Base-by-base conservation (phyloP, 2,888 invertebrate genomes). In the Mylabris sibirica region DNA sequence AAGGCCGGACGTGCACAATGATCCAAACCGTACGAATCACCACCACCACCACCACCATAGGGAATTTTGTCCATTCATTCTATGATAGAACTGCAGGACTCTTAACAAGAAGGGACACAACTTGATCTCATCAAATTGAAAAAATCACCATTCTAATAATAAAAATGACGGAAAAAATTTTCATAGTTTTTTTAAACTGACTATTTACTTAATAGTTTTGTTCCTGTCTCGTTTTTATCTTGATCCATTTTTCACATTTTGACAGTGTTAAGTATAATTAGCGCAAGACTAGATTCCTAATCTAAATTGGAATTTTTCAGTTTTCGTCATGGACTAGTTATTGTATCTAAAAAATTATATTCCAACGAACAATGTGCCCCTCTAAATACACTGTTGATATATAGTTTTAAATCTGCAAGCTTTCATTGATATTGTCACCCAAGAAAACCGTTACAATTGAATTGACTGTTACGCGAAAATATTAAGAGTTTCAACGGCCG, bases 191-290 rank as follows among this genome's bases (percentile, higher is more conserved):
- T 49, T 49, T 49, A 49, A 49, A 49, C 0, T 9, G 49, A 8
- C 49, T 49, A 49, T 49, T 49, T 49, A 20, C 49, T 49, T 49
- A 49, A 49, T 49, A 49, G 49, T 49, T 44, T 4, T 44, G 44
- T 44, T 44, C 44, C 44, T 44, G 44, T 44, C 17, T 44, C 44
- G 44, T 20, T 49, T 8, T 49, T 49, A 49, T 49, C 49, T 49
- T 8, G 49, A 49, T 49, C 49, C 72, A 71, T 73, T 71, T 67
- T 67, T 73, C 72, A 73, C 64, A 71, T 71, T 73, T 66, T 64
- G 72, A 73, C 72, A 71, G 70, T 66, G 59, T 64, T 65, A 69
- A 71, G 70, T 66, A 57, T 66, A 69, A 69, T 69, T 69, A 69
- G 66, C 38, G 69, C 63, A 66, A 61, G 35, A 35, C 17, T 22